Conservation (phyloP, 2,113 vertebrate species). For the Gallinago undulata region DNA sequence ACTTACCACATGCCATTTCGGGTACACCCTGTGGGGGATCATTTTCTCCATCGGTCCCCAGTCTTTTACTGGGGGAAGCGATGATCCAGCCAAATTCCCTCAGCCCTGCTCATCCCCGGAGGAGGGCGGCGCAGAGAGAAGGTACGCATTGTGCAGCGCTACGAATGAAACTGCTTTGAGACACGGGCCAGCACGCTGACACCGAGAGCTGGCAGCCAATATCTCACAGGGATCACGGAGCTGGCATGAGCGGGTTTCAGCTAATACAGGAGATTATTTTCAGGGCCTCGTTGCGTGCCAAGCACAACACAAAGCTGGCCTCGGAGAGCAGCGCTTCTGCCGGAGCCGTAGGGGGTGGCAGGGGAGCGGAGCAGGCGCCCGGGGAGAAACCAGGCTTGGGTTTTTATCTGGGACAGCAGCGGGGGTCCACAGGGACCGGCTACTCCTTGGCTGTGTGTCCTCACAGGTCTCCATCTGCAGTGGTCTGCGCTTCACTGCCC, state of each 20-base stretch:
- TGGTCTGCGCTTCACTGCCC: background rate
- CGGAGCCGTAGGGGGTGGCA: background rate
- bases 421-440: background rate
- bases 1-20: slow-evolving; percentile 46
- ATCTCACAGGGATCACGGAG: slow-evolving; percentile 57
- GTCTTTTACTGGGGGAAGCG: background rate
- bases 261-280: slow-evolving; percentile 71
- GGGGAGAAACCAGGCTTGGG: background rate
- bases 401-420: slow-evolving; percentile 6
- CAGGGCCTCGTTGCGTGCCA: slow-evolving; percentile 19
- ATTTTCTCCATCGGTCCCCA: slow-evolving; percentile 31
- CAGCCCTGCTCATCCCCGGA: background rate
- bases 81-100: slow-evolving; percentile 30
- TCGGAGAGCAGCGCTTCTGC: slow-evolving; percentile 44
- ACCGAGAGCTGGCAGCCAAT: slow-evolving; percentile 53
- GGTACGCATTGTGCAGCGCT: slow-evolving; percentile 29
- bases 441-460: background rate
- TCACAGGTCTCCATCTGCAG: background rate
- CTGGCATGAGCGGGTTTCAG: slow-evolving; percentile 54
- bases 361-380: background rate
- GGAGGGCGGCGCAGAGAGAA: slow-evolving; percentile 17
- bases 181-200: slow-evolving; percentile 10
- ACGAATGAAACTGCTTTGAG: slow-evolving; percentile 28
- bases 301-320: slow-evolving; percentile 57
- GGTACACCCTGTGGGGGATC: slow-evolving; percentile 35